Evolutionary conservation across 1,140 invertebrate genomes (phyloP).

Genomic region (Acyrthosiphon pisum): DNA sequence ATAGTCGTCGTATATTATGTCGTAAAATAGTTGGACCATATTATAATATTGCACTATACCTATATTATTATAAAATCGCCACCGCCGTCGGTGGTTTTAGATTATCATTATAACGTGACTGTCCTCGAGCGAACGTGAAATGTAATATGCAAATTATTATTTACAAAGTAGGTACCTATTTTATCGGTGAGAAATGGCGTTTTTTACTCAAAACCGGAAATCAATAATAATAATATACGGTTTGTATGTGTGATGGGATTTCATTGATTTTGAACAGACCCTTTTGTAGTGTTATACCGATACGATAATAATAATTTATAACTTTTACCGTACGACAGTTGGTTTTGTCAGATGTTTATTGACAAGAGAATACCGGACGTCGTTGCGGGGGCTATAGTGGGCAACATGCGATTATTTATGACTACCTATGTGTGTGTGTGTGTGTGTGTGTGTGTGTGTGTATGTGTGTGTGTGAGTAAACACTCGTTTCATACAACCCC

Average conservation of each 20-base stretch:
- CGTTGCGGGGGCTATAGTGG: not conserved
- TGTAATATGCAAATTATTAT: slow-evolving; percentile 24
- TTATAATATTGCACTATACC: not conserved
- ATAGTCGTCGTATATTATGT: not conserved
- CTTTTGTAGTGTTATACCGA: not conserved
- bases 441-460: not conserved
- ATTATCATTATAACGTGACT: not conserved
- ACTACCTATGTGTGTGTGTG: not conserved
- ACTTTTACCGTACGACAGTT: not conserved
- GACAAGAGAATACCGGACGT: slow-evolving; percentile 17
- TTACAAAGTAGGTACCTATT: not conserved
- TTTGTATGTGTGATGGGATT: not conserved
- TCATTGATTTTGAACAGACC: not conserved
- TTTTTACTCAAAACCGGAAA: slow-evolving; percentile 1
- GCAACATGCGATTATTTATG: slow-evolving; percentile 23
- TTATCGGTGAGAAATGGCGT: not conserved
- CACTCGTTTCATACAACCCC: not conserved
- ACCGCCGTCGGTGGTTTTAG: not conserved
- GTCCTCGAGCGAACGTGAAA: not conserved
- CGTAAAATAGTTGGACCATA: not conserved
- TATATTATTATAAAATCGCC: not conserved
- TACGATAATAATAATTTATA: not conserved
- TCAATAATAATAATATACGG: not conserved
- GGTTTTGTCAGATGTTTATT: not conserved
- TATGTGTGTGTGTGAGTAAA: not conserved